Conservation (phyloP, 2,113 vertebrate genomes). For the Mesoclemmys tuberculata region DNA sequence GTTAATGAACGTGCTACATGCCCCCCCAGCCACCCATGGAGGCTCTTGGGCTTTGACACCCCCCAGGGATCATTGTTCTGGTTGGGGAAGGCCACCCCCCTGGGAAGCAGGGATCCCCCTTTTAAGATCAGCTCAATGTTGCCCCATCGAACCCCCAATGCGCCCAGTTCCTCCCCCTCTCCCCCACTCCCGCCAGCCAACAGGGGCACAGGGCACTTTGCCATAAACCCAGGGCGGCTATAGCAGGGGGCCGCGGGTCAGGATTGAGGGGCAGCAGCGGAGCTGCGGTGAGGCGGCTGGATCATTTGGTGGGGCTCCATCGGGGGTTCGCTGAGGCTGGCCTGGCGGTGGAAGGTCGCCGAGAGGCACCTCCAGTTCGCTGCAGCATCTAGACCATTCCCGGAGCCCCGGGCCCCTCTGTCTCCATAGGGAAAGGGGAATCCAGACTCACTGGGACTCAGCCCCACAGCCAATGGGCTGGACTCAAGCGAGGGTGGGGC, state of each 20-base stretch:
- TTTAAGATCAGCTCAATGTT: not conserved
- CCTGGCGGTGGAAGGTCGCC: not conserved
- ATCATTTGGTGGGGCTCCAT: not conserved
- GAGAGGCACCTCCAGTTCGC: not conserved
- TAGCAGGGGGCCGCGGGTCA: too few species aligned
- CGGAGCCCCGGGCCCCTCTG: not conserved
- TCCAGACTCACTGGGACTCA: not conserved
- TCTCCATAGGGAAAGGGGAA: not conserved
- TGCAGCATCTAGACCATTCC: not conserved
- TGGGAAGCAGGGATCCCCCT: not conserved
- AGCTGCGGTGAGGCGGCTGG: not conserved
- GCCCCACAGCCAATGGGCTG: not conserved
- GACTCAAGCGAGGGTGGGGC: not conserved
- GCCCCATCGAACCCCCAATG: too few species aligned
- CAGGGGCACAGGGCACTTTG: not conserved
- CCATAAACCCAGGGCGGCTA: not conserved
- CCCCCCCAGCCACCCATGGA: not conserved
- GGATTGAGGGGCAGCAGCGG: too few species aligned
- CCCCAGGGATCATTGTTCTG: not conserved
- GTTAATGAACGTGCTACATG: not conserved
- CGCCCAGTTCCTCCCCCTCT: not conserved
- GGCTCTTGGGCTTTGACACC: too few species aligned
- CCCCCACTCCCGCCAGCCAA: not conserved
- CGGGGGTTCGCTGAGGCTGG: not conserved
- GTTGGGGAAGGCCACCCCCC: not conserved